Conservation (phyloP, 2,888 invertebrate genomes). For the Gerris lacustris region DNA sequence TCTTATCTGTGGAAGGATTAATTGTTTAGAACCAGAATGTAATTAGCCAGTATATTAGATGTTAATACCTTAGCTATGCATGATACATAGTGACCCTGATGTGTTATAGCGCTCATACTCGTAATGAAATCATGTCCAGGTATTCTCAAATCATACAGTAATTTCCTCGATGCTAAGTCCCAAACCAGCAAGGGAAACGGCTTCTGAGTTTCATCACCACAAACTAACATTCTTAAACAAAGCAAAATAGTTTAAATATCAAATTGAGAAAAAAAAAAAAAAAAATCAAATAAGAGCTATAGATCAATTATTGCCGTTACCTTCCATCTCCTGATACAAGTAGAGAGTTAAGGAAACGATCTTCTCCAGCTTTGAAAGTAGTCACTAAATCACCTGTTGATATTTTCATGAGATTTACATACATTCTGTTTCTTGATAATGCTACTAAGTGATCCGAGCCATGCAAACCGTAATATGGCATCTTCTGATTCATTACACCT, state of each 20-base stretch:
- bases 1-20: too few relatives aligned
- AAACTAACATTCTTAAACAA: slow-evolving; percentile 58
- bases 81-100: slow-evolving; percentile 56
- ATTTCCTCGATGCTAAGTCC: slow-evolving; percentile 70
- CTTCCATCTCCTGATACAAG: slow-evolving; percentile 79
- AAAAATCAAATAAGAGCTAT: neutral
- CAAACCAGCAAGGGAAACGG: slow-evolving; percentile 81
- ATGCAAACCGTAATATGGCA: slow-evolving; percentile 79
- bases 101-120: slow-evolving; percentile 68
- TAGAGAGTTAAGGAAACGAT: slow-evolving; percentile 75
- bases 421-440: slow-evolving; percentile 58
- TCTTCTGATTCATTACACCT: slow-evolving; percentile 84
- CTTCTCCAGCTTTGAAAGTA: slow-evolving; percentile 82
- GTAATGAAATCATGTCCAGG: slow-evolving; percentile 82
- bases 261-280: neutral
- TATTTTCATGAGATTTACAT: slow-evolving; percentile 42
- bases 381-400: slow-evolving; percentile 60
- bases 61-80: slow-evolving; percentile 40
- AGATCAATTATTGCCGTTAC: slow-evolving; percentile 35
- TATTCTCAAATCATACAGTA: slow-evolving; percentile 75
- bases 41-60: too few relatives aligned
- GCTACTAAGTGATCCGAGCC: slow-evolving; percentile 68
- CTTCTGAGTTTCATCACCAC: slow-evolving; percentile 85
- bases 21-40: too few relatives aligned
- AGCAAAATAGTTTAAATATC: neutral